Evolutionary conservation across 2,888 invertebrate species (phyloP), one percentile per base, ranked within the genome.

Genomic region (Hypomecis atomaria): DNA sequence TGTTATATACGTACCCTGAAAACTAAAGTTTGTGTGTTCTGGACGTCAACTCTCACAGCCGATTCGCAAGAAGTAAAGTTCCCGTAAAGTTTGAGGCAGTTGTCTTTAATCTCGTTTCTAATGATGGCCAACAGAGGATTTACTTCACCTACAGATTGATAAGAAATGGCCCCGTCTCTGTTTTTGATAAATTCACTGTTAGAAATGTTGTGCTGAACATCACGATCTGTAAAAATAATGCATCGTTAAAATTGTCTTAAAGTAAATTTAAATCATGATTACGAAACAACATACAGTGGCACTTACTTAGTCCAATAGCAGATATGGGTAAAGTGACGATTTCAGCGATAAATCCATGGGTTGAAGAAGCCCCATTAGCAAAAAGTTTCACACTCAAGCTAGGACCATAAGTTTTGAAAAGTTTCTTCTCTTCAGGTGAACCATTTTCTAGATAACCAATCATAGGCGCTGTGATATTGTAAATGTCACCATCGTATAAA

Each of bases 301-400:
- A 95, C 96, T 95, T 92, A 97, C 97, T 97, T 77, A 97, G 96
- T 79, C 97, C 97, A 83, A 97, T 96, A 6, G 96, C 96, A 48
- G 98, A 97, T 79, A 98, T 97, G 0, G 99, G 99, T 45, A 99
- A 90, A 0, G 98, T 98, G 0, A 99, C 96, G 56, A 99, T 95
- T 92, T 99, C 99, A 11, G 99, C 99, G 69, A 99, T 97, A 81
- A 99, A 99, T 34, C 99, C 99, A 86, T 98, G 97, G 11, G 94
- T 94, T n/a, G 96, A 96, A 37, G 98, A 97, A 0, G 99, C 99
- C 34, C 99, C 98, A 74, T 98, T 99, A 0, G 99, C 98, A 78
- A 98, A 97, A 23, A 99, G 87, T 78, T 98, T 96, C 0, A 99
- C 93, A 77, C 98, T 98, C 72, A 99, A 87, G 74, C 97, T 97